Percentiles rank a stretch among this genome's conserved stretches.
These are phyloP conservation scores for Drosophila elegans DNA, from an alignment of 1,140 invertebrate species.

Conservation along the genomic window DNA sequence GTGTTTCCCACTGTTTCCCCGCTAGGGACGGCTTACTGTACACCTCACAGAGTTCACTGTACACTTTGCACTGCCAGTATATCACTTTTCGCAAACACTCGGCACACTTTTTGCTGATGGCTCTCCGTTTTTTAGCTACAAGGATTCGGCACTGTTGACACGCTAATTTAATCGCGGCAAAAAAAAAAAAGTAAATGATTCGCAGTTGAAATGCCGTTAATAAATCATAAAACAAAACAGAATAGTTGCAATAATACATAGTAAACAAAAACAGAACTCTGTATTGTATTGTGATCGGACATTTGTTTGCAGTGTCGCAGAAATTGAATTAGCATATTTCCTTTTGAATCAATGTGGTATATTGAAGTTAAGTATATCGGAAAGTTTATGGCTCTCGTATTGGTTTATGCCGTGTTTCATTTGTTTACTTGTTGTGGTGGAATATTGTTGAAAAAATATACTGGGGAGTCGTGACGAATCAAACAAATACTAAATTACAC, in stretches of 20 bases:
- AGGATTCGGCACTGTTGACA: constrained; percentile 48
- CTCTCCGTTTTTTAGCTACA: constrained; percentile 33
- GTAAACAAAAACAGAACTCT: constrained; percentile 43
- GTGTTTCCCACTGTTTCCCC: constrained; percentile 21
- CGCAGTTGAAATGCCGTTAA: constrained; percentile 55
- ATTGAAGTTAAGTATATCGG: constrained; percentile 28
- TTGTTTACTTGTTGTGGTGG: constrained; percentile 48
- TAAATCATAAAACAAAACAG: constrained; percentile 59
- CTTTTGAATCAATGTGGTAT: constrained; percentile 24
- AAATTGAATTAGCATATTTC: constrained; percentile 31
- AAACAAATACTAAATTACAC: constrained; percentile 34
- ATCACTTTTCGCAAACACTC: constrained; percentile 60
- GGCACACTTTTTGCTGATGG: constrained; percentile 59
- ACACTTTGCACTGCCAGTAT: constrained; percentile 58
- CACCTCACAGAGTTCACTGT: constrained; percentile 43
- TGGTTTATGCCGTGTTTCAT: constrained; percentile 45
- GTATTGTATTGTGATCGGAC: constrained; percentile 19
- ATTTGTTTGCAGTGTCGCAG: constrained; percentile 40
- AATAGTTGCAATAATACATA: constrained; percentile 48
- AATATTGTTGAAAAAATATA: constrained; percentile 11
- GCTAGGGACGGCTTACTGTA: constrained; percentile 23
- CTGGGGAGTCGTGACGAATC: constrained; percentile 30
- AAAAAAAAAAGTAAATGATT: constrained; percentile 59
- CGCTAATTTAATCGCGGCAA: constrained; percentile 64
- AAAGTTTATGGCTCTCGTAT: constrained; percentile 11